Evolutionary conservation across 2,888 invertebrate genomes (phyloP).

Genomic region (Podabrus alpinus): DNA sequence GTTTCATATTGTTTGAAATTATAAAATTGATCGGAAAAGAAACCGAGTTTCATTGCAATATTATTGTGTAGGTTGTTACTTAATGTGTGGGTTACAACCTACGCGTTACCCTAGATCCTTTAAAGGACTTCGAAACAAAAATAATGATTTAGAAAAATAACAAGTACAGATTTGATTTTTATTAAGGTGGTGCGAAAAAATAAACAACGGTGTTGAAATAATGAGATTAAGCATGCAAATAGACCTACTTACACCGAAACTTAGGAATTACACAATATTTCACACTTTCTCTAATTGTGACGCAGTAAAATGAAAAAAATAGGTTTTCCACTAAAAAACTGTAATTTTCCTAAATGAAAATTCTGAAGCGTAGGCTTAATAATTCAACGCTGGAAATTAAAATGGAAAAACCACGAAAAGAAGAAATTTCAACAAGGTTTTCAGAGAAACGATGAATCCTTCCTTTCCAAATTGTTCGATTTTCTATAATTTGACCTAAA

Average conservation of each 20-base stretch:
- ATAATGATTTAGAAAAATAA: background rate
- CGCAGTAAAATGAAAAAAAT: background rate
- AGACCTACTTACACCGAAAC: background rate
- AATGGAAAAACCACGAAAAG: background rate
- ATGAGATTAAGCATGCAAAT: background rate
- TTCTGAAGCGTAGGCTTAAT: background rate
- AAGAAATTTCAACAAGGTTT: background rate
- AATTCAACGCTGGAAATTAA: background rate
- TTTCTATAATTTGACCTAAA: conserved; percentile 3
- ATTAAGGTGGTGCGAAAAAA: background rate
- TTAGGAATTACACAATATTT: background rate
- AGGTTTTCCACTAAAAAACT: background rate
- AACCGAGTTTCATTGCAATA: background rate
- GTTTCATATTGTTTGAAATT: background rate
- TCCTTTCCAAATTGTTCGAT: background rate
- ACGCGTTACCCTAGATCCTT: background rate
- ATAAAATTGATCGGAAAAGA: background rate
- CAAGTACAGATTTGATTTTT: background rate
- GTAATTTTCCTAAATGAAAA: background rate
- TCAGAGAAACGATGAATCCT: background rate
- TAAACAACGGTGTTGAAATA: background rate
- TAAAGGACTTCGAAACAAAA: background rate
- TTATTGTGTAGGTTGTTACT: background rate
- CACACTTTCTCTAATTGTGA: background rate
- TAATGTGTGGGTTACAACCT: background rate